Evolutionary conservation across 2,113 vertebrate genomes (phyloP).

Genomic region (Rana temporaria): DNA sequence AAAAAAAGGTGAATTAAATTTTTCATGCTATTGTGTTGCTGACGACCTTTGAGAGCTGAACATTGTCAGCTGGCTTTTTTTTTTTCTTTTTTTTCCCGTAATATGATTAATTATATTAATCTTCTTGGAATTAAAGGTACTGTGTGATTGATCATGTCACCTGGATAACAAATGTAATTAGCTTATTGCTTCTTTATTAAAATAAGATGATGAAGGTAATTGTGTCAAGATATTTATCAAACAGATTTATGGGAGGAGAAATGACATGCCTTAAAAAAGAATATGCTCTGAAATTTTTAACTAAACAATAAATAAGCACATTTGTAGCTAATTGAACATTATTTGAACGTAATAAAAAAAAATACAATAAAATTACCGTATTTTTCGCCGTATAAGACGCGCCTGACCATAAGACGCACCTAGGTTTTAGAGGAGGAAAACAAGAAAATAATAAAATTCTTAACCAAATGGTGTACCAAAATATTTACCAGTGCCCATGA

Average conservation of each 20-base stretch:
- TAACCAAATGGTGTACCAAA: no score
- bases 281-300: no score
- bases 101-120: conserved; percentile 29
- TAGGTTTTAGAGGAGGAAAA: no score
- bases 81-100: not conserved
- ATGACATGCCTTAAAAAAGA: no score
- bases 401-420: no score
- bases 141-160: conserved; percentile 41
- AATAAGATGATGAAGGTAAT: conserved; percentile 7
- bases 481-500: no score
- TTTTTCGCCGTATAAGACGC: no score
- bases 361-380: no score
- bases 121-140: not conserved
- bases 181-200: not conserved
- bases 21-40: not conserved
- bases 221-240: not conserved
- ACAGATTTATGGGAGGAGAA: not conserved
- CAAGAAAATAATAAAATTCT: no score
- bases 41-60: conserved; percentile 1
- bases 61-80: not conserved
- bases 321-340: no score
- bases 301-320: no score
- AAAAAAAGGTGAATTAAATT: not conserved
- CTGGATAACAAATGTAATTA: conserved; percentile 40
- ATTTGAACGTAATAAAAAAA: no score